These are phyloP conservation scores for Saturnia japonica DNA, from an alignment of 2,888 invertebrate species.

Conservation along the genomic window DNA sequence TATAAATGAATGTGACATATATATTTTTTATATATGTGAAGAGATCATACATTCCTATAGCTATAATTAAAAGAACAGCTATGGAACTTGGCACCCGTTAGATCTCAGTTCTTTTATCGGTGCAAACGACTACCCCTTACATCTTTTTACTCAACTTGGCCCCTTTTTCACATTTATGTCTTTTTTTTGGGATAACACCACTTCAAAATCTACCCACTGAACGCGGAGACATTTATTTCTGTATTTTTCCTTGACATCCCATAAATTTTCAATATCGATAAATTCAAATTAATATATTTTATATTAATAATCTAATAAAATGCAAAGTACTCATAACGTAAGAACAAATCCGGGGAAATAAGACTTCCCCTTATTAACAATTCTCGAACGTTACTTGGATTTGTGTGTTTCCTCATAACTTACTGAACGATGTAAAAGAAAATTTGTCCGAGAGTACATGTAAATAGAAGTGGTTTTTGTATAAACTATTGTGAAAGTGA, in stretches of 20 bases:
- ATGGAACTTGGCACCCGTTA: too few species aligned
- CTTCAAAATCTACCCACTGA: too few species aligned
- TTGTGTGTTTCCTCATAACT: slow-evolving; percentile 38
- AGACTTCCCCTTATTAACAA: slow-evolving; percentile 73
- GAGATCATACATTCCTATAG: too few species aligned
- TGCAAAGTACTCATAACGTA: slow-evolving; percentile 69
- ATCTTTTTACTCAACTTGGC: too few species aligned
- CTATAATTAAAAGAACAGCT: too few species aligned
- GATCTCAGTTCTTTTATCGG: too few species aligned
- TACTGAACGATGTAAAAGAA: slow-evolving; percentile 28
- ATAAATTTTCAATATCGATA: slow-evolving; percentile 40
- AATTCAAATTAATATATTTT: slow-evolving; percentile 57
- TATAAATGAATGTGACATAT: too few species aligned
- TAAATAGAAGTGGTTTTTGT: slow-evolving; percentile 45
- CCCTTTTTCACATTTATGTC: too few species aligned
- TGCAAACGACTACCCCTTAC: too few species aligned
- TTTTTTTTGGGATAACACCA: too few species aligned
- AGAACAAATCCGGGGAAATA: slow-evolving; percentile 45
- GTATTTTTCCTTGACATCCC: not conserved
- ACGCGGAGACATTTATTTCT: not conserved
- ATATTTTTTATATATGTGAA: too few species aligned
- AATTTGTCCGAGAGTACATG: slow-evolving; percentile 35
- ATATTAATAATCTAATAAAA: slow-evolving; percentile 75
- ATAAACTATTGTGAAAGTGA: slow-evolving; percentile 42
- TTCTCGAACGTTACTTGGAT: slow-evolving; percentile 56